Conservation (phyloP, 2,797 vertebrate genomes). For the Melanotaenia maccullochi region DNA sequence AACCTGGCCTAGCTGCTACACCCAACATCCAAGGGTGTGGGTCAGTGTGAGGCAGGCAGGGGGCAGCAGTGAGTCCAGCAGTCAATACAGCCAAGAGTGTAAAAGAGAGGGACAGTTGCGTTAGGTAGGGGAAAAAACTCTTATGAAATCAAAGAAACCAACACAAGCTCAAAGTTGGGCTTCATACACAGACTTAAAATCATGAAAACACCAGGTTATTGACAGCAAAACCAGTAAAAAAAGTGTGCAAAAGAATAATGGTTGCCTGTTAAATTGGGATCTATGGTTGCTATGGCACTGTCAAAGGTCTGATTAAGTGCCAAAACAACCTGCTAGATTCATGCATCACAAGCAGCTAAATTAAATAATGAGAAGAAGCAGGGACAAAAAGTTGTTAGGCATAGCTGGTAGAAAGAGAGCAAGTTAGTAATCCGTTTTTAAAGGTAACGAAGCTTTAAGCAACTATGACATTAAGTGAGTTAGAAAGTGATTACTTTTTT, state of each 20-base stretch:
- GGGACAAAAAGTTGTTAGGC: background rate
- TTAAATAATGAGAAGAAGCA: constrained; percentile 13
- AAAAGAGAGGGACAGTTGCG: constrained; percentile 80
- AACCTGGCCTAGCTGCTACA: constrained; percentile 87
- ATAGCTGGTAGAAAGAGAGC: constrained; percentile 7
- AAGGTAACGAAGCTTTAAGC: background rate
- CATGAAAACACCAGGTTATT: constrained; percentile 21
- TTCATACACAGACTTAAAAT: constrained; percentile 22
- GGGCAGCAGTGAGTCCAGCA: constrained; percentile 74
- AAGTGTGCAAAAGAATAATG: constrained; percentile 13
- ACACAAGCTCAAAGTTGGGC: background rate
- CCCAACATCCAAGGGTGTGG: constrained; percentile 77
- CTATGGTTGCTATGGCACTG: background rate
- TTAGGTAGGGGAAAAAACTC: constrained; percentile 69
- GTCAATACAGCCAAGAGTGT: constrained; percentile 59
- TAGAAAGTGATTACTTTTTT: background rate
- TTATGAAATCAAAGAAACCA: constrained; percentile 19
- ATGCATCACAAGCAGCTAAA: constrained; percentile 32
- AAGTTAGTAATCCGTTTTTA: background rate
- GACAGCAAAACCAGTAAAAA: constrained; percentile 4
- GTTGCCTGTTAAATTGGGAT: constrained; percentile 7
- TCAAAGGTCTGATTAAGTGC: constrained; percentile 12
- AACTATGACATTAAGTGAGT: background rate
- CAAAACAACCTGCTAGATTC: constrained; percentile 13
- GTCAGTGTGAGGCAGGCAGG: constrained; percentile 69